phyloP scores from a whole-genome alignment of 2,113 vertebrate genomes.

The Laticauda laticaudata region DNA sequence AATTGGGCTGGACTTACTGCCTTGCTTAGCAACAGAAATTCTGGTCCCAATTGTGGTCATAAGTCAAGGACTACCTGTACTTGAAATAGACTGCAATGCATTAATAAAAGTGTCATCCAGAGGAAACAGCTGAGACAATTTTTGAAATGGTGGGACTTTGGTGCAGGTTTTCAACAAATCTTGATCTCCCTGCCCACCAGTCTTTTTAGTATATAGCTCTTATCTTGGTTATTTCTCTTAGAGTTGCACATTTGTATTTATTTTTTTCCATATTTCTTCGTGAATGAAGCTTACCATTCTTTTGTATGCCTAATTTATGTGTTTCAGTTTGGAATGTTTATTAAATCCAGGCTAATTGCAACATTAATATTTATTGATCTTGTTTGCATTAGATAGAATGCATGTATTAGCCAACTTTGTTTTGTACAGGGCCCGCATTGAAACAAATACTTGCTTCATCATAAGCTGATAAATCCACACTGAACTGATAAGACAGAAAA shows the following conservation, averaged over 20 bases:
- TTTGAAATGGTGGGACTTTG: background rate
- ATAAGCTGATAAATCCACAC: background rate
- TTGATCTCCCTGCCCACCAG: background rate
- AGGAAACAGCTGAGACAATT: background rate
- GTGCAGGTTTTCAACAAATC: background rate
- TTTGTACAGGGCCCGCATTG: background rate
- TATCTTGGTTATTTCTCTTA: too few species aligned
- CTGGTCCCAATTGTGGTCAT: background rate
- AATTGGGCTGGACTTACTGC: background rate
- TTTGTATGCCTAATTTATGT: background rate
- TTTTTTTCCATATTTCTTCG: background rate
- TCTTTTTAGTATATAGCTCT: background rate
- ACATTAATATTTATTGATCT: background rate
- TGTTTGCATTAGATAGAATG: background rate
- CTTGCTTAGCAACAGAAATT: background rate
- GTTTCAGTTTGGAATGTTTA: conserved; percentile 14
- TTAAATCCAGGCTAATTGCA: background rate
- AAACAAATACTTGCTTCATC: background rate
- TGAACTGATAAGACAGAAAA: background rate
- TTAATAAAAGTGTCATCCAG: too few species aligned
- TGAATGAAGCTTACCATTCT: background rate
- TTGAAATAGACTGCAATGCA: background rate
- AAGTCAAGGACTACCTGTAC: background rate
- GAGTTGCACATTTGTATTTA: conserved; percentile 7
- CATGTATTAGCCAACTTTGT: background rate